Base-by-base conservation (phyloP, 1,140 invertebrate genomes). In the Calliphora vicina region DNA sequence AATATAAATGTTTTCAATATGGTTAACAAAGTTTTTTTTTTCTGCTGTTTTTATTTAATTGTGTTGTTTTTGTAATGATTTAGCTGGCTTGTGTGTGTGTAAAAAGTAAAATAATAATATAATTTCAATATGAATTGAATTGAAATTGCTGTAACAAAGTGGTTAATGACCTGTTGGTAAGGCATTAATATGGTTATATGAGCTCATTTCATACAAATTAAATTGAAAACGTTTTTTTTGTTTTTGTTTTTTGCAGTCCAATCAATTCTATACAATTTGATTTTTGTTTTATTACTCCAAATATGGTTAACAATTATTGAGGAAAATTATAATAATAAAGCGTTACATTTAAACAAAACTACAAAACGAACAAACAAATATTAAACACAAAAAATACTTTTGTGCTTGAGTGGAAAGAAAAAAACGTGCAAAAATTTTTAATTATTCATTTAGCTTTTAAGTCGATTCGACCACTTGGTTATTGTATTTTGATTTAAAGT, bases 311-410 rank as follows among this genome's bases (percentile, higher is more conserved):
- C 74, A 78, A 78, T 78, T 78, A 78, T 78, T 45, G 74, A 20
- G 35, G 74, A 78, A 78, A 78, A 78, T 78, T 78, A 78, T 78
- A 78, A 78, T 78, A 78, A 78, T 78, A 78, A 78, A 78, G 74
- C 74, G 74, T 78, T 78, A 78, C 74, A 78, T 78, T 78, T 78
- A 78, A 78, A 35, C 73, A 76, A 76, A 76, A 35, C 27, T 42
- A 76, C 27, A 76, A 78, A 78, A 23, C 26, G 20, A 25, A 42
- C n/a, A 76, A 35, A 20, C 1, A 35, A 42, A 20, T 29, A 20
- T 3, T 35, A 15, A 78, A 45, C 13, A 43, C n/a, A 35, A 35
- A 35, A 42, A n/a, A 4, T 6, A n/a, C n/a, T 76, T 76, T 35
- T 26, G 5, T 35, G n/a, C 8, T 76, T 76, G 29, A n/a, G 15